phyloP scores from a whole-genome alignment of 53 echinoderm and acorn worm species.

The Holothuria scabra region DNA sequence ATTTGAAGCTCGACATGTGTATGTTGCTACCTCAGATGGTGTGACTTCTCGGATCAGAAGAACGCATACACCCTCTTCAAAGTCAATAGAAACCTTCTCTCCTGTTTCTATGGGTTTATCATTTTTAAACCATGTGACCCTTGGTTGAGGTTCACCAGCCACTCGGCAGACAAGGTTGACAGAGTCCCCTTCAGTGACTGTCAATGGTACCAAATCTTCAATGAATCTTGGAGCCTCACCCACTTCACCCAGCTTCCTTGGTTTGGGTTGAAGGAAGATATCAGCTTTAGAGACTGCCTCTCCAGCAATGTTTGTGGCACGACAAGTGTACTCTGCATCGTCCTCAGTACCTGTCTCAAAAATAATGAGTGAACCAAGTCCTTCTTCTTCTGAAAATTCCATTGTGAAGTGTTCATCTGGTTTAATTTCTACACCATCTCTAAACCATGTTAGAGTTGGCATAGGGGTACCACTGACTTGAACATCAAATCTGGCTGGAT shows the following conservation, averaged over 20 bases:
- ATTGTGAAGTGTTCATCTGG: conserved; percentile 83
- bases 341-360: conserved; percentile 77
- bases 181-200: conserved; percentile 77
- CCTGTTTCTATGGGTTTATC: conserved; percentile 73
- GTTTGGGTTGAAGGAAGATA: conserved; percentile 83
- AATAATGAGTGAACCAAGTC: conserved; percentile 86
- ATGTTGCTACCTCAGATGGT: conserved; percentile 73
- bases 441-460: conserved; percentile 85
- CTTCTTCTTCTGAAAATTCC: conserved; percentile 89
- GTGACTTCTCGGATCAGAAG: conserved; percentile 72
- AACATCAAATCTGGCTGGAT: conserved; percentile 93
- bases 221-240: conserved; percentile 82
- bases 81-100: conserved; percentile 78
- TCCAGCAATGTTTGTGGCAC: conserved; percentile 90
- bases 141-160: conserved; percentile 83
- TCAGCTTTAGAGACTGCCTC: conserved; percentile 93
- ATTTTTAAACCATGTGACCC: conserved; percentile 90
- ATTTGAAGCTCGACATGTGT: conserved; percentile 85
- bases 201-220: conserved; percentile 65
- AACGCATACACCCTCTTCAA: conserved; percentile 81
- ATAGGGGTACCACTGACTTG: conserved; percentile 89
- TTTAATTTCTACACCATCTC: conserved; percentile 77
- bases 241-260: conserved; percentile 73
- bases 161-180: conserved; percentile 88
- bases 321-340: conserved; percentile 93